Evolutionary conservation across 2,888 invertebrate species (phyloP).

Genomic region (Leucophenga maculata): DNA sequence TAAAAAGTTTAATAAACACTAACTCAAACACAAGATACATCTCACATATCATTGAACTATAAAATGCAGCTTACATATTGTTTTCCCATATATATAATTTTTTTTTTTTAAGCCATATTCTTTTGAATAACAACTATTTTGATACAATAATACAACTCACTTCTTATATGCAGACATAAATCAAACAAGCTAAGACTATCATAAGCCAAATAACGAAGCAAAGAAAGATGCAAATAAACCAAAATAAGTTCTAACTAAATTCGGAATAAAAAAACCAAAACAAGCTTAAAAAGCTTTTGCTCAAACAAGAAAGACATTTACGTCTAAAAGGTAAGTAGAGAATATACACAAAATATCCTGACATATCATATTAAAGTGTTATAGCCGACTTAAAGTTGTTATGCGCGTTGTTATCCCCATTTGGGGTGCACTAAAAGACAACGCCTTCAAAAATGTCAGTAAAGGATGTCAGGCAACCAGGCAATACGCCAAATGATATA

Average conservation of each 20-base stretch:
- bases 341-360: constrained; percentile 10
- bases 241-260: background rate
- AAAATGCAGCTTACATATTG: too few species aligned
- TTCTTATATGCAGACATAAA: too few species aligned
- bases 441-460: background rate
- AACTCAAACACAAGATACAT: too few species aligned
- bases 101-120: too few species aligned
- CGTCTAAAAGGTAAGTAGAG: constrained; percentile 18
- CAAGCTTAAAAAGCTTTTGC: too few species aligned
- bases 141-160: too few species aligned
- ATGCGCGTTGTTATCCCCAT: constrained; percentile 19
- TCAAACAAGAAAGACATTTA: constrained; percentile 29
- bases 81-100: too few species aligned
- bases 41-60: too few species aligned
- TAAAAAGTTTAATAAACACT: too few species aligned
- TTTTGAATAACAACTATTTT: too few species aligned
- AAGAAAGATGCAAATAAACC: background rate
- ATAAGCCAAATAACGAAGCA: background rate
- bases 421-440: constrained; percentile 11
- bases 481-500: constrained; percentile 6
- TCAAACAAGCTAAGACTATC: too few species aligned
- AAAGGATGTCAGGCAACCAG: background rate
- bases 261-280: background rate
- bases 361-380: constrained; percentile 26
- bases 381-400: constrained; percentile 26